Conservation (phyloP, 35 echinoderm and acorn worm genomes). For the Ophiothrix spiculata region DNA sequence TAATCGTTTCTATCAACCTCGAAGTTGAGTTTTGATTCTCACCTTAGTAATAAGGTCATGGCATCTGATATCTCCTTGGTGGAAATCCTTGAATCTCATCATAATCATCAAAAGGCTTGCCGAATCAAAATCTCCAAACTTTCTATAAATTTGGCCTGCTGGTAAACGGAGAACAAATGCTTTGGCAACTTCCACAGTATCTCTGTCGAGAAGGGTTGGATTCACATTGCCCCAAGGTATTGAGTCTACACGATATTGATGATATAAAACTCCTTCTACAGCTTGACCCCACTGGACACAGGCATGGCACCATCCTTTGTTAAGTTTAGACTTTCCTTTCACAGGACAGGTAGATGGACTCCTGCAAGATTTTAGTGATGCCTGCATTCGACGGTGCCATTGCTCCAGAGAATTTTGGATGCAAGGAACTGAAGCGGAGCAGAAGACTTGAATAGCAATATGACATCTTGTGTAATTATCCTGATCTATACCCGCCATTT, state of each 20-base stretch:
- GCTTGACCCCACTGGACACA: neutral
- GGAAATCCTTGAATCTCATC: slow-evolving; percentile 4
- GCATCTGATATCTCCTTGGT: neutral
- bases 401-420: neutral
- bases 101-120: slow-evolving; percentile 7
- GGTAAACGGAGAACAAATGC: neutral
- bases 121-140: slow-evolving; percentile 1
- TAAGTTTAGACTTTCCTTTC: neutral
- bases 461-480: slow-evolving; percentile 8
- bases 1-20: no score
- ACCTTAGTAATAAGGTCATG: neutral
- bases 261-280: neutral
- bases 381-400: neutral
- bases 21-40: no score
- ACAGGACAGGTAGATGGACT: neutral
- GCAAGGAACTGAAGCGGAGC: neutral
- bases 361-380: neutral
- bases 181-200: neutral
- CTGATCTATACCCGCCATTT: no score
- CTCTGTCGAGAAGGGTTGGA: neutral
- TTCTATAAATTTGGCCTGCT: neutral
- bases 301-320: neutral
- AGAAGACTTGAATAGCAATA: neutral
- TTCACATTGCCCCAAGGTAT: neutral
- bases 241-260: neutral